A percentile compares a stretch with the other conserved stretches of the same genome.
These are phyloP conservation scores for Rhinoderma darwinii DNA, from an alignment of 2,113 vertebrate genomes.

Conservation along the genomic window DNA sequence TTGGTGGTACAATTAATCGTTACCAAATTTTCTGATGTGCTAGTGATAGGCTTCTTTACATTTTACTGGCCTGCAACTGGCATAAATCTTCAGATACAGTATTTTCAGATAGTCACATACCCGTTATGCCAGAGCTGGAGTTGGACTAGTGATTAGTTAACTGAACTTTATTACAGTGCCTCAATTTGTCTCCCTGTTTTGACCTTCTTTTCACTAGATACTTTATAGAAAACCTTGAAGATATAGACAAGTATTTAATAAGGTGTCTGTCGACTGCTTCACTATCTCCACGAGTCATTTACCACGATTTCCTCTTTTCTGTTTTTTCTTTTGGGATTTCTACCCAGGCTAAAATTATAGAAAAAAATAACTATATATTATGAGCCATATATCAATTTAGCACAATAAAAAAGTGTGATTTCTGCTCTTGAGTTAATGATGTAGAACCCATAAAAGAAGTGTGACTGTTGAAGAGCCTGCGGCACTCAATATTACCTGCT, in stretches of 20 bases:
- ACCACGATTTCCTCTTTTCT: background rate
- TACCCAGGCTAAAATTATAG: background rate
- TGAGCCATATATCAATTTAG: background rate
- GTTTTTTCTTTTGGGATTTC: background rate
- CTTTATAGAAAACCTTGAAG: conserved; percentile 29
- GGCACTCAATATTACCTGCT: background rate
- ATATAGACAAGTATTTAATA: conserved; percentile 39
- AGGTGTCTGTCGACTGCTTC: background rate
- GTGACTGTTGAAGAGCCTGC: background rate
- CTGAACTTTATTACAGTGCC: background rate
- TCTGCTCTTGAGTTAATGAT: background rate
- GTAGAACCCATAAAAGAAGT: background rate
- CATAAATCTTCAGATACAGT: conserved; percentile 9
- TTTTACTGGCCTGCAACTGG: background rate
- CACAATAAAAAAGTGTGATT: background rate
- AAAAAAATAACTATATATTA: background rate
- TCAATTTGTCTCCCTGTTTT: conserved; percentile 12
- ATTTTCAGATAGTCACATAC: background rate
- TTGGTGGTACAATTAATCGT: background rate
- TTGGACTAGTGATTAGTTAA: conserved; percentile 5
- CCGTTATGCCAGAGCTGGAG: background rate
- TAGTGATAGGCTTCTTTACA: background rate
- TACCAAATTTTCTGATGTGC: background rate
- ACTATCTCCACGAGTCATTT: background rate
- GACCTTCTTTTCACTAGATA: conserved; percentile 39